phyloP scores from a whole-genome alignment of 2,113 vertebrate species.

The Colistium nudipinnis region DNA sequence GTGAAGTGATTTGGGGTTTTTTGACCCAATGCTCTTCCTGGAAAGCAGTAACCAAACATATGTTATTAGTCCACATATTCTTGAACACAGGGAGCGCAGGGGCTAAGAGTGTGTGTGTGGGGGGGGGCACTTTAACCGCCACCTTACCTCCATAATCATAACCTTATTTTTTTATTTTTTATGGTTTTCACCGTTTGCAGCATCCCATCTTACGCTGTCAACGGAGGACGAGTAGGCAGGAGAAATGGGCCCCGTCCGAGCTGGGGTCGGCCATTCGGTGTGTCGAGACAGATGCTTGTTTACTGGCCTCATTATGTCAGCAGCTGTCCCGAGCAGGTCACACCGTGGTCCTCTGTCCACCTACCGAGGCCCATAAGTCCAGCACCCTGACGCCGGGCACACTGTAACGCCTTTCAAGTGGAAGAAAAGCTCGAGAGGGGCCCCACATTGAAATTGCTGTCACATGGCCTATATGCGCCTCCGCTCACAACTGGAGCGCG shows the following conservation, averaged over 20 bases:
- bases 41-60: not conserved
- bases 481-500: constrained; percentile 1
- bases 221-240: constrained; percentile 48
- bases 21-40: not conserved
- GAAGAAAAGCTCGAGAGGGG: constrained; percentile 48
- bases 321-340: constrained; percentile 79
- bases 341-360: constrained; percentile 73
- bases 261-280: constrained; percentile 59
- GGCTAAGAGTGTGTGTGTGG: not conserved
- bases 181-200: constrained; percentile 49
- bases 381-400: constrained; percentile 61
- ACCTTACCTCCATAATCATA: constrained; percentile 2
- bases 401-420: constrained; percentile 42
- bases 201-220: constrained; percentile 38
- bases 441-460: constrained; percentile 56
- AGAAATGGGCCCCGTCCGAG: constrained; percentile 59
- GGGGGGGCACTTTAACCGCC: not conserved
- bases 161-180: constrained; percentile 25
- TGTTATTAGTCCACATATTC: not conserved
- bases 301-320: constrained; percentile 86
- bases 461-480: constrained; percentile 23
- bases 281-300: constrained; percentile 82
- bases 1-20: too few species aligned
- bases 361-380: constrained; percentile 74
- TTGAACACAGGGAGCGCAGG: too few species aligned